Percentiles rank a stretch among this genome's conserved stretches.
Evolutionary conservation across 2,888 invertebrate species (phyloP).

Genomic region (Stenoptilia bipunctidactyla): DNA sequence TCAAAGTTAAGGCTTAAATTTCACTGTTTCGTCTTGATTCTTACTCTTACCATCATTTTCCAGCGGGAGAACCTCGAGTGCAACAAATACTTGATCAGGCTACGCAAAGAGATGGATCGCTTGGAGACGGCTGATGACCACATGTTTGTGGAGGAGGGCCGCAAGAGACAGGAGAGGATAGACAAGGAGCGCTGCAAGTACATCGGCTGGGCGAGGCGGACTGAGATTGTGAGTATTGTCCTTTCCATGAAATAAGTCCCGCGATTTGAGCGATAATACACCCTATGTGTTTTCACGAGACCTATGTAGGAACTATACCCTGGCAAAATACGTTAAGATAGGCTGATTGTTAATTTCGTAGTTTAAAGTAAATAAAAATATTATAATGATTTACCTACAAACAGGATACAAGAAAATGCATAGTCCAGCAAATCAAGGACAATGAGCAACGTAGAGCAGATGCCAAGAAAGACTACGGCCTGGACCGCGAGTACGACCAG

Average conservation of each 20-base stretch:
- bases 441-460: conserved; percentile 18
- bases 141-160: conserved; percentile 22
- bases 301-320: neutral
- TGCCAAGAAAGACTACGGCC: conserved; percentile 22
- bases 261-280: no score
- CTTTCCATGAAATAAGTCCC: no score
- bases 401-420: conserved; percentile 23
- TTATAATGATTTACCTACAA: no score
- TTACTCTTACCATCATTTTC: neutral
- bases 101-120: conserved; percentile 21
- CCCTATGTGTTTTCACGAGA: no score
- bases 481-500: conserved; percentile 31
- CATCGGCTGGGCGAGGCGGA: conserved; percentile 29
- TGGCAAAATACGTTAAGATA: neutral
- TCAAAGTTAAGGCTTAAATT: no score
- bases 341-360: neutral
- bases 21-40: no score
- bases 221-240: conserved; percentile 25
- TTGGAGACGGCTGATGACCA: conserved; percentile 18
- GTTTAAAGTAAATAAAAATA: neutral
- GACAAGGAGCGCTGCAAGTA: conserved; percentile 37
- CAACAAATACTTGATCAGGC: conserved; percentile 30
- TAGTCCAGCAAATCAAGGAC: conserved; percentile 46
- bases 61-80: conserved; percentile 42
- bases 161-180: conserved; percentile 19